Evolutionary conservation across 2,888 invertebrate genomes (phyloP), one percentile per base, ranked within the genome.

Genomic region (Brachypalpus laphriformis): DNA sequence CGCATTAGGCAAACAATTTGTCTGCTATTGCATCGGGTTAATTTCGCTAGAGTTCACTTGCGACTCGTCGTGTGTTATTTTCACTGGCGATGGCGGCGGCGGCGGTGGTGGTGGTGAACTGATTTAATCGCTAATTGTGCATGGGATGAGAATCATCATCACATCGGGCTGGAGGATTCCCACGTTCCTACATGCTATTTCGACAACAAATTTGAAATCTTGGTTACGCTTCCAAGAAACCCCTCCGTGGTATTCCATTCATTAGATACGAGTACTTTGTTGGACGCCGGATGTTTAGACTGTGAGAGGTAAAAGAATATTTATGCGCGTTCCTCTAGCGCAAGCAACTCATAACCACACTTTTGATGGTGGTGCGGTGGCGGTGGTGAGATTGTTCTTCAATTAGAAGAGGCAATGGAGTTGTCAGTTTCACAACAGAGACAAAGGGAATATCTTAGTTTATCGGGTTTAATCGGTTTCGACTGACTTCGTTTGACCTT

Each of bases 71-170:
- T 65, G 71, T 65, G 70, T 66, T 76, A 65, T 57, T 76, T 76
- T 66, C 65, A 42, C 37, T 51, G 9, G 34, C 14, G 54, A 42
- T 78, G n/a, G n/a, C n/a, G n/a, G n/a, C n/a, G n/a, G n/a, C n/a
- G n/a, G n/a, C n/a, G n/a, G n/a, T n/a, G n/a, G n/a, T 25, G 2
- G 25, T 25, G 34, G 34, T 34, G 80, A 83, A 83, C 83, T 83
- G 83, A 83, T 83, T 80, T 25, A 57, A 83, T 80, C 80, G 45
- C 34, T 74, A 70, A 78, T 78, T 83, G 74, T 75, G 57, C 74
- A 80, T 83, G 83, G 80, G 83, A 83, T 83, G 83, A 83, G 83
- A 83, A 83, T n/a, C 83, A 74, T 78, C 61, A 66, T n/a, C n/a
- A 72, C 57, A 22, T 37, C 16, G 49, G 72, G 47, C 42, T 68